Base-by-base conservation (phyloP, 2,797 vertebrate species). In the Ceryle rudis region DNA sequence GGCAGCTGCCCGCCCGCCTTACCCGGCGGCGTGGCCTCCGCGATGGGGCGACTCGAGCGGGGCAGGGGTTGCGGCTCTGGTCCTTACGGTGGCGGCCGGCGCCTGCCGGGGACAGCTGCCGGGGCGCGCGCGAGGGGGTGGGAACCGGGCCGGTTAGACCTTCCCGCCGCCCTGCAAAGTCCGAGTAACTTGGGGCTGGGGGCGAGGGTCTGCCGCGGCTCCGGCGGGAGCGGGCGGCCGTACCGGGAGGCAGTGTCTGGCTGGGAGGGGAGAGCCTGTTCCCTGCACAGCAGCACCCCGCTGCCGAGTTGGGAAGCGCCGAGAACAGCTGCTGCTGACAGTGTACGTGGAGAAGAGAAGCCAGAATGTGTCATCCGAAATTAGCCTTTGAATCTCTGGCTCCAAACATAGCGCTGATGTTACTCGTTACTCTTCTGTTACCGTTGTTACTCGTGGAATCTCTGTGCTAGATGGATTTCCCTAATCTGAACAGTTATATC, bases 391-490 rank as follows among this genome's bases (percentile, higher is more conserved):
- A 52, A 2, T 66, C 21, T 23, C 5, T 35, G 64, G 54, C 49
- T 75, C 0, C 66, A 4, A 3, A 8, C 66, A 2, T 2, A 61
- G 51, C 46, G 1, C 49, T 22, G 66, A 0, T 5, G 11, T 51
- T 28, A 9, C 1, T 4, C 11, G 54, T 44, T 61, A 3, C 35
- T 35, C 25, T 47, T 25, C 33, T 47, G 31, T n/a, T 31, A 5
- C 0, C 49, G 11, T 23, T 37, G 42, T 61, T 75, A 28, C 33
- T 81, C 47, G 0, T 14, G 62, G 54, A 8, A 10, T 81, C 49
- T 5, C 26, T 10, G 33, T 33, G 61, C 37, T 37, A 1, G 31
- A 1, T 19, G 65, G 49, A 9, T 67, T 46, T 37, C 46, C 70
- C n/a, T 83, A 1, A 10, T 47, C 29, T 20, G 86, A n/a, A 5